These are phyloP conservation scores for Brachypodius melanocephalos DNA, from an alignment of 2,113 vertebrate species.

Conservation along the genomic window DNA sequence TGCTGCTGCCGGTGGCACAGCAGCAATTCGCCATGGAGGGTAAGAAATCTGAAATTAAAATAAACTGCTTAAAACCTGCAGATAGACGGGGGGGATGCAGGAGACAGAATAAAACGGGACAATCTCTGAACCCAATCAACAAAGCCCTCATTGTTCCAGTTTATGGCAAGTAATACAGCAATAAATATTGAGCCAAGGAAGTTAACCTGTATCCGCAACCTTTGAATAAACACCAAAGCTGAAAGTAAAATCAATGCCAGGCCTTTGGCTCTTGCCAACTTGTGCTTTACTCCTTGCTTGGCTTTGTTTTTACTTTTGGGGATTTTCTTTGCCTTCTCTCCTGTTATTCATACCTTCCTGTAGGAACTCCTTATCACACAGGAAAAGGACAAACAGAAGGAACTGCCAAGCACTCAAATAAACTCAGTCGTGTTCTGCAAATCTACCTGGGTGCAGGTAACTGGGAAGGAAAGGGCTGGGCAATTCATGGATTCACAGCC, in stretches of 20 bases:
- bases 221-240: conserved; percentile 61
- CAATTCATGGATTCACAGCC: background rate
- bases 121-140: conserved; percentile 52
- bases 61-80: conserved; percentile 41
- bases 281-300: background rate
- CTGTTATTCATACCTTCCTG: background rate
- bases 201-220: conserved; percentile 60
- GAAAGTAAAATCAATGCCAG: conserved; percentile 46
- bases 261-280: conserved; percentile 38
- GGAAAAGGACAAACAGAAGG: background rate
- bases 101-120: background rate
- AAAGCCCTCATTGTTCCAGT: conserved; percentile 56
- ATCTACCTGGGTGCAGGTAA: background rate
- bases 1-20: conserved; percentile 1
- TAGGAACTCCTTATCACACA: background rate
- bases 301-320: conserved; percentile 26
- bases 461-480: background rate
- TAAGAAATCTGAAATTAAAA: conserved; percentile 61
- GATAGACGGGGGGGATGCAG: background rate
- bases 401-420: background rate
- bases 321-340: conserved; percentile 26
- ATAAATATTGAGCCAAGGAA: conserved; percentile 63
- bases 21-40: background rate
- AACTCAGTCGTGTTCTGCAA: background rate
- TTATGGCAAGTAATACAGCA: conserved; percentile 39